These are phyloP conservation scores for Ranitomeya variabilis DNA, from an alignment of 2,113 vertebrate species.

Conservation along the genomic window DNA sequence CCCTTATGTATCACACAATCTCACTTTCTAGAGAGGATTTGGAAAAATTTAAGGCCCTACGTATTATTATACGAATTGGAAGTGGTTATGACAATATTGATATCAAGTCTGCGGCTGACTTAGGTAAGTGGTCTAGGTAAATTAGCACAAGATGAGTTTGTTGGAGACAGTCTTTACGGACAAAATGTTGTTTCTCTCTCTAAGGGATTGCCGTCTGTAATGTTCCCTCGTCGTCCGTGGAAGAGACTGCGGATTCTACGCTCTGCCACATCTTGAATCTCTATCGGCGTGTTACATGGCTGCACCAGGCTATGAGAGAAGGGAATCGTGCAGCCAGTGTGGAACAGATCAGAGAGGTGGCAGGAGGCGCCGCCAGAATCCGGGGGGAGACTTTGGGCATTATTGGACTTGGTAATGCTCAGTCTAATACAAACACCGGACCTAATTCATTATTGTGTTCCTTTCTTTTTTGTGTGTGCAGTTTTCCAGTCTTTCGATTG, in stretches of 20 bases:
- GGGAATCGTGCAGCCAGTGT: constrained; percentile 85
- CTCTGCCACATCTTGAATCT: constrained; percentile 89
- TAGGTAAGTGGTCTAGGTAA: constrained; percentile 72
- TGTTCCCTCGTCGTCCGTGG: constrained; percentile 85
- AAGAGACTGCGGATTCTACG: constrained; percentile 89
- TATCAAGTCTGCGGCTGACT: constrained; percentile 86
- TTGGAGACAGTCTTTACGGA: background rate
- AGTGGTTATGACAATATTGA: constrained; percentile 89
- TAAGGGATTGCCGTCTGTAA: constrained; percentile 89
- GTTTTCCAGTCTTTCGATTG: no score
- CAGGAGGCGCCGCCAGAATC: constrained; percentile 88
- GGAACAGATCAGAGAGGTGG: constrained; percentile 89
- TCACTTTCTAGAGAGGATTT: constrained; percentile 87
- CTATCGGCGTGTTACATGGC: constrained; percentile 88
- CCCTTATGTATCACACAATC: constrained; percentile 89
- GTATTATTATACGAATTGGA: constrained; percentile 87
- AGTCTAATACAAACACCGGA: constrained; percentile 6
- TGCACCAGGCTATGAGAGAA: constrained; percentile 87
- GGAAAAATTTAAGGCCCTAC: constrained; percentile 89
- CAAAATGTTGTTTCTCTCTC: background rate
- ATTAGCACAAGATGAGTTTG: background rate
- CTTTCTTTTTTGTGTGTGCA: no score
- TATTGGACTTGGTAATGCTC: constrained; percentile 83
- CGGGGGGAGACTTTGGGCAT: constrained; percentile 88
- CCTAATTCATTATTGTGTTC: no score